Evolutionary conservation across 2,113 vertebrate species (phyloP).

Genomic region (Tylochromis polylepis): DNA sequence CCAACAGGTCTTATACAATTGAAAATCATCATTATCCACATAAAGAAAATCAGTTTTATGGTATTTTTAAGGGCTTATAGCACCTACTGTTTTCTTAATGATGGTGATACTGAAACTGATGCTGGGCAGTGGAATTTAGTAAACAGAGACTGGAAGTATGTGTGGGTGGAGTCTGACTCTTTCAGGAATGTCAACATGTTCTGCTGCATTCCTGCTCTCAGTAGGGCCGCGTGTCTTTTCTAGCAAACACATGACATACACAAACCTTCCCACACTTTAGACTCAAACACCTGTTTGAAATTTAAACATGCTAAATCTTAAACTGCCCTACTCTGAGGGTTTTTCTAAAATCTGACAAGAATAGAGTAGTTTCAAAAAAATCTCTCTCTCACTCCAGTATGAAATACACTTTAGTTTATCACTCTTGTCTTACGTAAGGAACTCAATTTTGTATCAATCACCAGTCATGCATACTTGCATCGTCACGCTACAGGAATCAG

Average conservation of each 20-base stretch:
- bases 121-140: not conserved
- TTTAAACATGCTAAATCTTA: not conserved
- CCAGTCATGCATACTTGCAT: not conserved
- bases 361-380: not conserved
- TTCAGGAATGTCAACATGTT: constrained; percentile 52
- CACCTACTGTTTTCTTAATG: not conserved
- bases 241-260: not conserved
- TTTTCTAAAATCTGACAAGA: not conserved
- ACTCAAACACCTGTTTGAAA: not conserved
- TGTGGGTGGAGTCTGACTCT: constrained; percentile 28
- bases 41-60: not conserved
- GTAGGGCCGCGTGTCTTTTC: not conserved
- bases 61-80: not conserved
- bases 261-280: not conserved
- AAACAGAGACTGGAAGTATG: constrained; percentile 18
- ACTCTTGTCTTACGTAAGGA: not conserved
- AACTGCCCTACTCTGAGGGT: not conserved
- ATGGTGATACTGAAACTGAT: not conserved
- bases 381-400: not conserved
- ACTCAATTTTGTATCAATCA: not conserved
- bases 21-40: not conserved
- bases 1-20: not conserved
- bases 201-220: constrained; percentile 49
- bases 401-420: not conserved
- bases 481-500: too few relatives aligned